These are phyloP conservation scores for Tetramorium alpestre DNA, from an alignment of 1,140 invertebrate genomes.

Conservation along the genomic window DNA sequence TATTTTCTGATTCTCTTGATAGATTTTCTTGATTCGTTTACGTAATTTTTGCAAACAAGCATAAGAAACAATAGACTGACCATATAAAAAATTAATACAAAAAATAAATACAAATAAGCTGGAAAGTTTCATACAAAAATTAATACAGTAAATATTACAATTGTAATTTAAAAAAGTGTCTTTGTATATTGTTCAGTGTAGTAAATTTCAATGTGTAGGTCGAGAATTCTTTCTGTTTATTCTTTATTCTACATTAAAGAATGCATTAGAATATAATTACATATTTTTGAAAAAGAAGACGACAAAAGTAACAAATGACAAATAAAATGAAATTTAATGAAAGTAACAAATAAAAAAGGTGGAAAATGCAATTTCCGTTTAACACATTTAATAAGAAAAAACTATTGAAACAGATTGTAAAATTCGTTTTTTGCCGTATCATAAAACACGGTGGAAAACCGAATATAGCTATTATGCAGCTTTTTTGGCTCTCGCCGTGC, in stretches of 20 bases:
- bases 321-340: neutral
- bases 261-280: neutral
- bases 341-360: neutral
- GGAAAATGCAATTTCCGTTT: neutral
- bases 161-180: neutral
- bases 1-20: neutral
- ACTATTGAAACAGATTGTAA: neutral
- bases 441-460: constrained; percentile 3
- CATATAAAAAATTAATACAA: neutral
- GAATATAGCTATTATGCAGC: constrained; percentile 2
- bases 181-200: neutral
- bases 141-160: neutral
- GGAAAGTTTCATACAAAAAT: neutral
- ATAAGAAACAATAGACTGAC: neutral
- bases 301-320: too few species aligned
- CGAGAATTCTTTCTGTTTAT: neutral
- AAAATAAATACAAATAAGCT: neutral
- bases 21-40: neutral
- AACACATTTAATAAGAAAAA: neutral
- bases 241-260: neutral
- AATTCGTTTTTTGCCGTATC: neutral
- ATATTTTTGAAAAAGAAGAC: neutral
- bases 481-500: neutral
- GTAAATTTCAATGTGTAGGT: neutral
- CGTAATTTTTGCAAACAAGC: neutral